Percentiles rank a stretch among this genome's conserved stretches.
Conservation (phyloP, 2,888 invertebrate genomes). For the Leptogaster cylindrica region DNA sequence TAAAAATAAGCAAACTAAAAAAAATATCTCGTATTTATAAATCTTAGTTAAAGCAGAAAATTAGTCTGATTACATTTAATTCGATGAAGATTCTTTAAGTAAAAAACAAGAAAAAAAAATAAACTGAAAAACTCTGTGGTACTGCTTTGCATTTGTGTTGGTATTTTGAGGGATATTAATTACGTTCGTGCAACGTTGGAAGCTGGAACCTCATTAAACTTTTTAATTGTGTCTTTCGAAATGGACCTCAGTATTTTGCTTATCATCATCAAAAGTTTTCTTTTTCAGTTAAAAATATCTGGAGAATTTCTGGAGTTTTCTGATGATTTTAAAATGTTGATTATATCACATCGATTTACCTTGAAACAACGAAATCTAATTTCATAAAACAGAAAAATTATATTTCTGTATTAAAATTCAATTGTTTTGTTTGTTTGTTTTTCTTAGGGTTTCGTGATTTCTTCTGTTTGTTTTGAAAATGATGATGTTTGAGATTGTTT, state of each 20-base stretch:
- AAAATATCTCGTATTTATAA: no score
- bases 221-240: constrained; percentile 28
- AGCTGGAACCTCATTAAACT: constrained; percentile 30
- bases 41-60: no score
- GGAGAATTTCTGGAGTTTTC: constrained; percentile 23
- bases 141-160: no score
- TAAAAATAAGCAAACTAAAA: no score
- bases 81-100: constrained; percentile 5
- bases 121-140: neutral
- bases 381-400: neutral
- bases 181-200: constrained; percentile 19
- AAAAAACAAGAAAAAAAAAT: constrained; percentile 15
- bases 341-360: constrained; percentile 8
- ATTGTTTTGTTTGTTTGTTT: neutral
- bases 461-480: no score
- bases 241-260: constrained; percentile 16
- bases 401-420: no score
- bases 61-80: constrained; percentile 28
- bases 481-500: no score
- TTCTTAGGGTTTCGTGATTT: no score
- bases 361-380: constrained; percentile 17
- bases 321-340: neutral
- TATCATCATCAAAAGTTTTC: constrained; percentile 22
- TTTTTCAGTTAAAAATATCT: constrained; percentile 1
- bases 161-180: constrained; percentile 21